A percentile compares a stretch with the other conserved stretches of the same genome.
These are phyloP conservation scores for Scelioninae gen. 2 DNA, from an alignment of 2,888 invertebrate species.

Conservation along the genomic window DNA sequence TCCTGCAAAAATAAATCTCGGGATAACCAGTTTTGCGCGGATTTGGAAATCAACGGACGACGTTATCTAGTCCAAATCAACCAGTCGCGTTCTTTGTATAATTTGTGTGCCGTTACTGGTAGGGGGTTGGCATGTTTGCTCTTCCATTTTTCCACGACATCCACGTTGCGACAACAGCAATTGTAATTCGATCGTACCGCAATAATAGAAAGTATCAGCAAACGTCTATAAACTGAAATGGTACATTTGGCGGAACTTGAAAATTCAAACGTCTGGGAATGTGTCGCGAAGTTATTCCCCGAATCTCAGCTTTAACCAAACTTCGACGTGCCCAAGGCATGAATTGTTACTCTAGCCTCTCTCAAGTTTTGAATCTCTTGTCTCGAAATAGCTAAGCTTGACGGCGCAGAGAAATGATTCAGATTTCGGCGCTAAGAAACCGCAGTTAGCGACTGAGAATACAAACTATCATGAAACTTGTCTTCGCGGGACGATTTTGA, in stretches of 20 bases:
- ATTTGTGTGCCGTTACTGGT: no score
- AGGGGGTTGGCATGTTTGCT: no score
- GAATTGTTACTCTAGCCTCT: slow-evolving; percentile 66
- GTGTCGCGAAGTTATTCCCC: slow-evolving; percentile 54
- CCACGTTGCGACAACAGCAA: not conserved
- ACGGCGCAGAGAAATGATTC: slow-evolving; percentile 55
- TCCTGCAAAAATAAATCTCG: slow-evolving; percentile 24
- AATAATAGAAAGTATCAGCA: slow-evolving; percentile 28
- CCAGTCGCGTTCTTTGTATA: no score
- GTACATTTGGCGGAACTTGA: slow-evolving; percentile 52
- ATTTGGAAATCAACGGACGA: slow-evolving; percentile 4
- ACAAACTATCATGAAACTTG: no score
- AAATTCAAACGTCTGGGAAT: slow-evolving; percentile 51
- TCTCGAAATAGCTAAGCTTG: slow-evolving; percentile 47
- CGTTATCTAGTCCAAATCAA: no score
- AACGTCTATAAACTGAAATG: slow-evolving; percentile 49
- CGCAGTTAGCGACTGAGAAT: slow-evolving; percentile 13
- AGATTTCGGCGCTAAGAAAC: slow-evolving; percentile 53
- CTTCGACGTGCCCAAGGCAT: slow-evolving; percentile 63
- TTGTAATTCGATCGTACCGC: slow-evolving; percentile 10
- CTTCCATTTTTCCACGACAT: no score
- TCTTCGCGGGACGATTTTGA: no score
- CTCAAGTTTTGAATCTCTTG: slow-evolving; percentile 61
- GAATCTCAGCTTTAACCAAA: slow-evolving; percentile 59
- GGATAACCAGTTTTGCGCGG: slow-evolving; percentile 7